Conservation (phyloP, 2,888 invertebrate genomes). For the Zhuqinia jingwanae region DNA sequence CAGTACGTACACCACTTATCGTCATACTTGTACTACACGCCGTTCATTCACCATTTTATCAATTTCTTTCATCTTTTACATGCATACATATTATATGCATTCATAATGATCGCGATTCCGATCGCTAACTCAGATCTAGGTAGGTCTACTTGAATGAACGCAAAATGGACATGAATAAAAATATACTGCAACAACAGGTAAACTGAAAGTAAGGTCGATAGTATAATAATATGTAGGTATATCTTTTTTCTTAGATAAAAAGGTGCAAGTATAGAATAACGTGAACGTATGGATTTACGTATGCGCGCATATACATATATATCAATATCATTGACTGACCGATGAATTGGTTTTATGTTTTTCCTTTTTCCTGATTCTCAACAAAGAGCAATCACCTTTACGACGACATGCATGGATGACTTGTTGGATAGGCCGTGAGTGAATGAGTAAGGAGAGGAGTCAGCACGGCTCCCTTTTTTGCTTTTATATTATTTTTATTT, state of each 20-base stretch:
- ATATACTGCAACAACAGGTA: conserved; percentile 5
- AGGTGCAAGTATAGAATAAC: neutral
- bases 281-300: neutral
- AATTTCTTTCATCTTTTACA: conserved; percentile 9
- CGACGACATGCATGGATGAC: conserved; percentile 47
- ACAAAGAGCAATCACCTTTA: conserved; percentile 67
- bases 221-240: neutral
- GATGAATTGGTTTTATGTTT: conserved; percentile 4
- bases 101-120: neutral
- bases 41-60: conserved; percentile 41
- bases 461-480: conserved; percentile 57
- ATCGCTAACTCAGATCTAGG: too few relatives aligned
- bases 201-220: neutral
- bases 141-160: neutral
- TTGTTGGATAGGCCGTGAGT: neutral
- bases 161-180: conserved; percentile 19
- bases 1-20: neutral
- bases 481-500: too few relatives aligned
- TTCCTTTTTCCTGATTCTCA: conserved; percentile 2
- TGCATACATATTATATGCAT: neutral
- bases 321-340: conserved; percentile 48
- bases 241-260: too few relatives aligned
- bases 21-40: neutral
- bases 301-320: neutral
- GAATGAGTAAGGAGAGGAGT: conserved; percentile 22